A percentile compares a stretch with the other conserved stretches of the same genome.
Evolutionary conservation across 2,113 vertebrate genomes (phyloP).

Genomic region (Herpetotheres cachinnans): DNA sequence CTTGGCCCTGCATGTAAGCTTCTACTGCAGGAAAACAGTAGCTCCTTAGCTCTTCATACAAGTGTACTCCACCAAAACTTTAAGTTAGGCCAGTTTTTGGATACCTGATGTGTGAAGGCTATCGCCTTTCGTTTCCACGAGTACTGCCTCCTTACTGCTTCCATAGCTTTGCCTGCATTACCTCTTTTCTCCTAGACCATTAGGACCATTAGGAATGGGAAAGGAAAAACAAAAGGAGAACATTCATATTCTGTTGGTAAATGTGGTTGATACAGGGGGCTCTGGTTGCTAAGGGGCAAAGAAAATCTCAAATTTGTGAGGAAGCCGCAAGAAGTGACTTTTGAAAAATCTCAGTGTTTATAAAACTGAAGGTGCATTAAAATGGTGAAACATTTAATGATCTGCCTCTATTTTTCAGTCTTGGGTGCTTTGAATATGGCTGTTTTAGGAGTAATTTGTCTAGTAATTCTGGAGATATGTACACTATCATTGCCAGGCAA

Average conservation of each 20-base stretch:
- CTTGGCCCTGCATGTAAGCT: background rate
- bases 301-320: background rate
- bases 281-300: background rate
- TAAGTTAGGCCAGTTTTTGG: background rate
- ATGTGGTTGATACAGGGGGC: fast-evolving
- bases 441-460: background rate
- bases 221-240: background rate
- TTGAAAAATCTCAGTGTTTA: background rate
- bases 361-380: background rate
- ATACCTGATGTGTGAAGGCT: background rate
- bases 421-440: background rate
- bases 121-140: background rate
- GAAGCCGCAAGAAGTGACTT: background rate
- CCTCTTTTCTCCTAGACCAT: background rate
- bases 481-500: background rate
- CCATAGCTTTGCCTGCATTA: background rate
- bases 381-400: background rate
- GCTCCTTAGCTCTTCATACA: background rate
- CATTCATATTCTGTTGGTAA: background rate
- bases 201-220: background rate
- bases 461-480: background rate
- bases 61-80: background rate
- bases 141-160: fast-evolving
- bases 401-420: background rate
- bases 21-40: background rate